Base-by-base conservation (phyloP, 2,888 invertebrate genomes). In the Ectobius pallidus region DNA sequence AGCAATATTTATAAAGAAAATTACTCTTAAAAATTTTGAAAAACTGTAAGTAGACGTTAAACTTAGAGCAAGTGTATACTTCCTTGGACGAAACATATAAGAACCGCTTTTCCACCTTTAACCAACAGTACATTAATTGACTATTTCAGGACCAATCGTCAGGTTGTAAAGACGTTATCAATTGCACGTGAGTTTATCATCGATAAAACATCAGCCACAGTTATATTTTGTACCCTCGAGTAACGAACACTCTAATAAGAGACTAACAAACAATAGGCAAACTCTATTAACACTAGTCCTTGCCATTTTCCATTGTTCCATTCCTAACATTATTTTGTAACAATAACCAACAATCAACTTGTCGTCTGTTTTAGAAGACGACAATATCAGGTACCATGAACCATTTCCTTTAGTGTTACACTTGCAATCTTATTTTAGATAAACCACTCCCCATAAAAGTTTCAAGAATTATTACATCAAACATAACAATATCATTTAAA, bases 341-440 rank as follows among this genome's bases (percentile, higher is more conserved):
- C 70, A 72, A 69, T 61, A 73, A 73, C 70, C 72, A 58, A 71
- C 72, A 69, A 58, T 65, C 74, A 69, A 71, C 67, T 74, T 44
- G 69, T 22, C 74, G 63, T 70, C 68, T 67, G n/a, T n/a, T 71
- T 49, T 68, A 63, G 67, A 71, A 49, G 73, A 70, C 62, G 71
- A 73, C 75, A 58, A n/a, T 70, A 63, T 75, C 73, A 75, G 73
- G 73, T 74, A 74, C 74, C 74, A 30, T 74, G 70, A 58, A 67
- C 74, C 72, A 65, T 61, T 44, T 69, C 68, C 70, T 71, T n/a
- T 73, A 44, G 7, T 44, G 65, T 65, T 44, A 65, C 34, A 46
- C 61, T 25, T 65, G 49, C 65, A 62, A 30, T 65, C 25, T 25
- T 52, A 39, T n/a, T 52, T 49, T 32, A 65, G 25, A 22, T 30